Conservation (phyloP, 2,888 invertebrate genomes). For the Seira sanloemensis region DNA sequence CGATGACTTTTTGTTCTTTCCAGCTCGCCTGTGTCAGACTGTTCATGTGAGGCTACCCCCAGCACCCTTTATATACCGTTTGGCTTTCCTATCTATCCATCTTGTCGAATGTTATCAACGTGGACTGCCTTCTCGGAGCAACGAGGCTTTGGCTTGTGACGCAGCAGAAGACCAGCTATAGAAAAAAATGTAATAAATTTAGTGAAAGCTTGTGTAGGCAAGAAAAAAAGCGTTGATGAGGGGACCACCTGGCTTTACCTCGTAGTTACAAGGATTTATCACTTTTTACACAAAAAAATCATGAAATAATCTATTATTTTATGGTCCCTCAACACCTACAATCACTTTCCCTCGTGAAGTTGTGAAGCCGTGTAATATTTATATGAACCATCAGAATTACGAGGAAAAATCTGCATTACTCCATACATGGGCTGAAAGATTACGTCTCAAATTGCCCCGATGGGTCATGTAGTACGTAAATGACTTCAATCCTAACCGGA, state of each 20-base stretch:
- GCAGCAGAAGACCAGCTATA: neutral
- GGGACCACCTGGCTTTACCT: conserved; percentile 9
- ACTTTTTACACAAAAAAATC: neutral
- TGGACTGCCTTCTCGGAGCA: conserved; percentile 5
- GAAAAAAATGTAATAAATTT: too few species aligned
- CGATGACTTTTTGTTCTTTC: neutral
- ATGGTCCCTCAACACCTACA: neutral
- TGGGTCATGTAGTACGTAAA: too few species aligned
- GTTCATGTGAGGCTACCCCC: conserved; percentile 7
- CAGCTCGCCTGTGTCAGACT: neutral
- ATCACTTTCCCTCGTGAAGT: too few species aligned
- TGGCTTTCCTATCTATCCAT: neutral
- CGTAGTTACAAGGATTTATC: neutral
- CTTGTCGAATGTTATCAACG: neutral
- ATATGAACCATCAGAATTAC: too few species aligned
- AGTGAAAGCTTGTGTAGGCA: neutral
- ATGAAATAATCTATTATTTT: neutral
- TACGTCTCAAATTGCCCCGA: too few species aligned
- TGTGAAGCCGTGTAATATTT: too few species aligned
- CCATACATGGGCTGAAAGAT: too few species aligned
- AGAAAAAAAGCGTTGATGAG: neutral
- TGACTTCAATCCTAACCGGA: too few species aligned
- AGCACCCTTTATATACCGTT: conserved; percentile 1
- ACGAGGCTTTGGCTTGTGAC: neutral
- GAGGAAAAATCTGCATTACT: too few species aligned